Conservation (phyloP, 2,888 invertebrate species). For the Xestobium rufovillosum region DNA sequence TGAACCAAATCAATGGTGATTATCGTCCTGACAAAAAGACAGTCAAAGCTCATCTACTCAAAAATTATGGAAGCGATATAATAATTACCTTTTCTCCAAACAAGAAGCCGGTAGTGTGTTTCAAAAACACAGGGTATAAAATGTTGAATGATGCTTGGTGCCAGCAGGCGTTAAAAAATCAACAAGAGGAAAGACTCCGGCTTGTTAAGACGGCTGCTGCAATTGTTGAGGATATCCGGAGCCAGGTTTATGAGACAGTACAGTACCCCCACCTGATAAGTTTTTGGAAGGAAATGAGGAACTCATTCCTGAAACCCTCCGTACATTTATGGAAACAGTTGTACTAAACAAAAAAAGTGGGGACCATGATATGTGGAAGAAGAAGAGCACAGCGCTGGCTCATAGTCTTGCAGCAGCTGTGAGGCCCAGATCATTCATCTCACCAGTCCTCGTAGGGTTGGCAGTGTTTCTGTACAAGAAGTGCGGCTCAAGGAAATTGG, state of each 20-base stretch:
- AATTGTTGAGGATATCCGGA: slow-evolving; percentile 21
- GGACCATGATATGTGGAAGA: slow-evolving; percentile 10
- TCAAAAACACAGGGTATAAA: slow-evolving; percentile 14
- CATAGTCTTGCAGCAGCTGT: slow-evolving; percentile 20
- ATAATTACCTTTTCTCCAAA: slow-evolving; percentile 7
- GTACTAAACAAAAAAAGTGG: slow-evolving; percentile 6
- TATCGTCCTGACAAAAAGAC: slow-evolving; percentile 10
- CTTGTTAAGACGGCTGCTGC: slow-evolving; percentile 22
- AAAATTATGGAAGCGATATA: slow-evolving; percentile 15
- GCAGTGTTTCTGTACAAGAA: slow-evolving; percentile 23
- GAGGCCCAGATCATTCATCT: slow-evolving; percentile 21
- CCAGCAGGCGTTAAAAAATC: slow-evolving; percentile 8
- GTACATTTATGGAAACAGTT: slow-evolving; percentile 11
- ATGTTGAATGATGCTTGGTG: slow-evolving; percentile 13
- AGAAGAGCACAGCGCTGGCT: slow-evolving; percentile 14
- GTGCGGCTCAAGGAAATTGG: slow-evolving; percentile 23
- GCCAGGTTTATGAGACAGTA: slow-evolving; percentile 7
- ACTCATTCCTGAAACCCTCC: slow-evolving; percentile 9
- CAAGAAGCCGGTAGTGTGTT: slow-evolving; percentile 8
- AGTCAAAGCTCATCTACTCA: slow-evolving; percentile 13
- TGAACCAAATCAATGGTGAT: slow-evolving; percentile 17
- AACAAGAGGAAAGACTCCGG: slow-evolving; percentile 19
- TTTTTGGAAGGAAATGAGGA: slow-evolving; percentile 9
- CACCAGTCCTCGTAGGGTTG: slow-evolving; percentile 17
- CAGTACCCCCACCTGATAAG: slow-evolving; percentile 17